phyloP scores from a whole-genome alignment of 1,140 invertebrate genomes.

The Zaprionus tsacasi region DNA sequence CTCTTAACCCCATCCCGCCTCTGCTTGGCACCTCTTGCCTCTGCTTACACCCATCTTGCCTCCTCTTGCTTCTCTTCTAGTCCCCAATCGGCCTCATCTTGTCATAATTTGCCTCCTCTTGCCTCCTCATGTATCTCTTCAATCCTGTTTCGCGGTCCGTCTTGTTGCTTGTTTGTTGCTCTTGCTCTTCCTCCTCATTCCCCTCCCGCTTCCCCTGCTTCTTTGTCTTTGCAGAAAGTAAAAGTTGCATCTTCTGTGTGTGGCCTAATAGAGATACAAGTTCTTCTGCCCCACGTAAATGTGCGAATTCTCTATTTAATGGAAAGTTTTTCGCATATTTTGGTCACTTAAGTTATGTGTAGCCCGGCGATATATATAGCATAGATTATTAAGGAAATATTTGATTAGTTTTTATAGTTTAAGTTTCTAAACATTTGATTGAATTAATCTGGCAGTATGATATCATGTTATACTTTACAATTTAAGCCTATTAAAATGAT shows the following conservation, averaged over 20 bases:
- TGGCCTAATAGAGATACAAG: conserved; percentile 39
- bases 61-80: not conserved
- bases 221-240: conserved; percentile 51
- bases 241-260: conserved; percentile 54
- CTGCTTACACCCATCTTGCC: not conserved
- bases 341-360: not conserved
- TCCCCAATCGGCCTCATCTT: too few species aligned
- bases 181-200: conserved; percentile 3
- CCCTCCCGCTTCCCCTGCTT: not conserved
- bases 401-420: too few species aligned
- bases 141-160: conserved; percentile 19
- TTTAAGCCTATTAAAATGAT: too few species aligned
- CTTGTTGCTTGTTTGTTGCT: conserved; percentile 39
- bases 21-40: not conserved
- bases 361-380: not conserved
- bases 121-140: not conserved
- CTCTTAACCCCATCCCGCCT: not conserved
- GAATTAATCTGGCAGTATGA: too few species aligned
- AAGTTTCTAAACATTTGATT: too few species aligned
- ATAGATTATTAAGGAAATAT: not conserved
- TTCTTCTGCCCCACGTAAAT: not conserved
- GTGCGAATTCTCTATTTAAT: not conserved
- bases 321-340: conserved; percentile 5
- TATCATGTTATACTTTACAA: too few species aligned
- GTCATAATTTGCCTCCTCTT: not conserved